Conservation (phyloP, 2,113 vertebrate species). For the Pleuronectes platessa region DNA sequence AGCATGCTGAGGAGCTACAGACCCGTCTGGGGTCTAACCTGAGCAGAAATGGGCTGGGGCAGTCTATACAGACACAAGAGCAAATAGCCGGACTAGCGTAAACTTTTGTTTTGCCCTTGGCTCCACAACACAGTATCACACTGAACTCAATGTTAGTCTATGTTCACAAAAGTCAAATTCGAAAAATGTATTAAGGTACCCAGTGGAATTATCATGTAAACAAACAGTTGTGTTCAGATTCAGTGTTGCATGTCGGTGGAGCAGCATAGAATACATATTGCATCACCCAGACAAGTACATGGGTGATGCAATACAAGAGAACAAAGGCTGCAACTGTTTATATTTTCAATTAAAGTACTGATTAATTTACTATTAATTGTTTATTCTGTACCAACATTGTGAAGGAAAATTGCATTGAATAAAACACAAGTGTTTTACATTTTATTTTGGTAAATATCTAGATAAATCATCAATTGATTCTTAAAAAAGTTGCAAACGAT, state of each 20-base stretch:
- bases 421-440: background rate
- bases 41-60: constrained; percentile 11
- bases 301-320: background rate
- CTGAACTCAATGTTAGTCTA: background rate
- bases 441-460: background rate
- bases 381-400: no score
- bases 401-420: no score
- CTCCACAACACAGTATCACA: background rate
- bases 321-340: background rate
- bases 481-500: background rate
- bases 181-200: background rate
- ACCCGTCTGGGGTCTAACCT: constrained; percentile 20
- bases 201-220: background rate
- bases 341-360: background rate
- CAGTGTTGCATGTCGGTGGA: background rate
- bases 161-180: constrained; percentile 14
- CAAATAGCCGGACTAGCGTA: background rate
- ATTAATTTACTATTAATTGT: no score
- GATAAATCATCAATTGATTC: background rate
- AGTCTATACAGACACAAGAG: constrained; percentile 11
- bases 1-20: constrained; percentile 14
- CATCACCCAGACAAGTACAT: background rate
- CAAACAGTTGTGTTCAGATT: background rate
- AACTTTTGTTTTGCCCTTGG: background rate
- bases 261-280: background rate